Evolutionary conservation across 1,140 invertebrate species (phyloP).

Genomic region (Bombus turneri): DNA sequence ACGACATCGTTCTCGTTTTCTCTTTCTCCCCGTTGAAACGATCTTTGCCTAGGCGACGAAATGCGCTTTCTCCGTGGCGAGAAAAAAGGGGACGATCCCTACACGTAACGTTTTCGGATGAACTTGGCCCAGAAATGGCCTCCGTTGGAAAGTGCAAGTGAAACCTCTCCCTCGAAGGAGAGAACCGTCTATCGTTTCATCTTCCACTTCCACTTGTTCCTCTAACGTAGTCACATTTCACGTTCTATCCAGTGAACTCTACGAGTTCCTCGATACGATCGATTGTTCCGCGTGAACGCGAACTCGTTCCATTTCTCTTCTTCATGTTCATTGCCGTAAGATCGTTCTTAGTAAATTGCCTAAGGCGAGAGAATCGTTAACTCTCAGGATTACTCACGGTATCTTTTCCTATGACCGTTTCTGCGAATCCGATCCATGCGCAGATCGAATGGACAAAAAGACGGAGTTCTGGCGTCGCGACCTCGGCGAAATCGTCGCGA

Average conservation of each 20-base stretch:
- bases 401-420: constrained; percentile 14
- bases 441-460: constrained; percentile 14
- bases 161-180: constrained; percentile 39
- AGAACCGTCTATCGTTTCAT: constrained; percentile 11
- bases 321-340: not conserved
- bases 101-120: constrained; percentile 55
- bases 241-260: not conserved
- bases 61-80: constrained; percentile 51
- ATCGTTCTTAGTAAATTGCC: not conserved
- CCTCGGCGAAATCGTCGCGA: constrained; percentile 76
- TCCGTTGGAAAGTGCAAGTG: constrained; percentile 66
- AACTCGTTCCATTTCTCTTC: not conserved
- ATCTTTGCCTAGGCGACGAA: constrained; percentile 53
- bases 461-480: constrained; percentile 41
- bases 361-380: not conserved
- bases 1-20: constrained; percentile 48
- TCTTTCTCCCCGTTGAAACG: constrained; percentile 28
- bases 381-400: constrained; percentile 30
- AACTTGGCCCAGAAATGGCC: constrained; percentile 62
- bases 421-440: constrained; percentile 23
- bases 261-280: not conserved
- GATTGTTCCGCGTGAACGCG: too few species aligned
- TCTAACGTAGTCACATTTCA: not conserved
- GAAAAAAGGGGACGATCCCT: not conserved
- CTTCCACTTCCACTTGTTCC: not conserved